Base-by-base conservation (phyloP, 2,797 vertebrate genomes). In the Ambastaia sidthimunki region DNA sequence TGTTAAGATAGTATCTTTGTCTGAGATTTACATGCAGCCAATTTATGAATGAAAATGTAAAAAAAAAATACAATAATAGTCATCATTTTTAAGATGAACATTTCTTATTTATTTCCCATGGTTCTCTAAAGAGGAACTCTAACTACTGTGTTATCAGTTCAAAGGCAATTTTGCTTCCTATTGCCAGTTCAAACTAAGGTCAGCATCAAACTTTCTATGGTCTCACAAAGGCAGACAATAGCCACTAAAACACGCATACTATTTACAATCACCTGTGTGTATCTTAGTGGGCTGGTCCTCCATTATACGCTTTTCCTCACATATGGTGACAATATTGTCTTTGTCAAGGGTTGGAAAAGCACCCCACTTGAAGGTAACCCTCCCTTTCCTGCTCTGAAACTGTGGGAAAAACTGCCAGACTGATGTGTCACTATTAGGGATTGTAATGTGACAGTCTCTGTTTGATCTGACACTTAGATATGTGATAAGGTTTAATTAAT, bases 171-270 rank as follows among this genome's bases (percentile, higher is more conserved):
- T 85, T 88, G 83, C 90, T 88, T 86, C 85, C 83, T 79, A 89
- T 90, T 86, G 87, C 88, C 89, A 90, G 92, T 92, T 94, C 91
- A 93, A 34, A 73, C 10, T 31, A 76, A 86, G 93, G 93, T 92
- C 92, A 90, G 73, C 52, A 74, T 59, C 68, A 81, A 80, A 82
- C 31, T 55, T 78, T 48, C 54, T 48, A 86, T 79, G 80, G 80
- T 87, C 83, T 82, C 78, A 69, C 69, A 25, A 63, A 44, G 77
- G 60, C 82, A 73, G 70, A 80, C 78, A 54, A 82, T 76, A 65
- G 76, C 69, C 28, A 76, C 47, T 10, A 71, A 67, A 77, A 82
- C 83, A 66, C 70, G 41, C 82, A 79, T 71, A 78, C 74, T 76
- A 54, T 62, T 69, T 63, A 78, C 62, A 84, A 86, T 90, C 85